Percentiles rank a stretch among this genome's conserved stretches.
These are phyloP conservation scores for Orgyia antiqua DNA, from an alignment of 2,888 invertebrate genomes.

Conservation along the genomic window DNA sequence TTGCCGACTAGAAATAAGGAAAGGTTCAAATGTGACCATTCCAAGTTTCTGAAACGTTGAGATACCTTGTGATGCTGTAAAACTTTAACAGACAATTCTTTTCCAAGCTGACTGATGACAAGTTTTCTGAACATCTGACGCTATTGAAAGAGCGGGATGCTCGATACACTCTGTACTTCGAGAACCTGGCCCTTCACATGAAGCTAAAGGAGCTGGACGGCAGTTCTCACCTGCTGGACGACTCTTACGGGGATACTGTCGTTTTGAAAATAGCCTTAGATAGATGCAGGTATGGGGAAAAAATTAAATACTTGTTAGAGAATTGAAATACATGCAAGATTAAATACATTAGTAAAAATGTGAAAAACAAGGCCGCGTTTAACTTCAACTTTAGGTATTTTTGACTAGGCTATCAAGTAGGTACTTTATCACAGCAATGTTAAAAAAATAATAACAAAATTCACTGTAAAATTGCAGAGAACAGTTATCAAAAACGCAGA, in stretches of 20 bases:
- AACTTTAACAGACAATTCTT: too few species aligned
- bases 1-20: too few species aligned
- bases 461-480: too few species aligned
- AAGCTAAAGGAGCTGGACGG: slow-evolving; percentile 55
- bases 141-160: slow-evolving; percentile 66
- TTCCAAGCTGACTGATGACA: slow-evolving; percentile 52
- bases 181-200: slow-evolving; percentile 59
- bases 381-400: too few species aligned
- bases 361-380: too few species aligned
- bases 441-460: too few species aligned
- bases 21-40: too few species aligned
- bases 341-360: background rate
- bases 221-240: slow-evolving; percentile 33
- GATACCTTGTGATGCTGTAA: too few species aligned
- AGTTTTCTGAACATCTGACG: slow-evolving; percentile 55
- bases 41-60: too few species aligned
- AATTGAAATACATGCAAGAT: background rate
- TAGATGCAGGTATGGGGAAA: slow-evolving; percentile 59
- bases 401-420: too few species aligned
- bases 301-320: too few species aligned
- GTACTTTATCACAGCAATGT: too few species aligned
- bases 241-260: slow-evolving; percentile 52
- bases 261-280: slow-evolving; percentile 62
- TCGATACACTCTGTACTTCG: slow-evolving; percentile 62
- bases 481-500: slow-evolving; percentile 55